Evolutionary conservation across 2,113 vertebrate species (phyloP), one percentile per base, ranked within the genome.

Genomic region (Forbesichthys papilliferus): DNA sequence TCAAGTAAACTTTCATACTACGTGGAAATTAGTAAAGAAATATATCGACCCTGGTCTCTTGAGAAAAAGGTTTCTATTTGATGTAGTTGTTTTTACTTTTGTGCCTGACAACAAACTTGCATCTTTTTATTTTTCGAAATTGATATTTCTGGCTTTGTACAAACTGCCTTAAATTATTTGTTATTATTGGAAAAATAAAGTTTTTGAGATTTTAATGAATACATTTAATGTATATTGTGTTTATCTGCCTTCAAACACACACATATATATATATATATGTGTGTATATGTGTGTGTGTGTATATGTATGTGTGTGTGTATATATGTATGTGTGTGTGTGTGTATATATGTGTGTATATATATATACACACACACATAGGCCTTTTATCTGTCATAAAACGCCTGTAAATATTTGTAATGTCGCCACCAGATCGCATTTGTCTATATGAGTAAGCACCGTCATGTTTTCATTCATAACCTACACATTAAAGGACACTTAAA

Each of bases 161-260:
- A 91, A 87, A 92, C 59, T 83, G 84, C 82, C 68, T 88, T 92
- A 91, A 92, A 72, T 92, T 92, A 91, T 92, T 91, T 88, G 65
- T 83, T 84, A 64, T 69, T 62, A 80, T 71, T 73, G 70, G 27
- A 81, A 60, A 66, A 59, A 85, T 84, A 84, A 87, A 89, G 66
- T 71, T 82, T 55, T 80, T 61, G 63, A 68, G 69, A 73, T 72
- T 84, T 79, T 46, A 77, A 69, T 80, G 75, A 69, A 67, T 68
- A 42, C 61, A 47, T 20, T 48, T 36, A 49, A 53, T 58, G 0
- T 69, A n/a, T 60, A 63, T 3, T 11, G 5, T 20, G 47, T 18
- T 47, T 42, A 18, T 56, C n/a, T 56, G 53, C 20, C 16, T 56
- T 53, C n/a, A 53, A 3, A 56, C 27, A 27, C 2, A 27, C 2